Percentiles rank a stretch among this genome's conserved stretches.
Conservation (phyloP, 1,140 invertebrate species). For the Helicorthomorpha holstii region DNA sequence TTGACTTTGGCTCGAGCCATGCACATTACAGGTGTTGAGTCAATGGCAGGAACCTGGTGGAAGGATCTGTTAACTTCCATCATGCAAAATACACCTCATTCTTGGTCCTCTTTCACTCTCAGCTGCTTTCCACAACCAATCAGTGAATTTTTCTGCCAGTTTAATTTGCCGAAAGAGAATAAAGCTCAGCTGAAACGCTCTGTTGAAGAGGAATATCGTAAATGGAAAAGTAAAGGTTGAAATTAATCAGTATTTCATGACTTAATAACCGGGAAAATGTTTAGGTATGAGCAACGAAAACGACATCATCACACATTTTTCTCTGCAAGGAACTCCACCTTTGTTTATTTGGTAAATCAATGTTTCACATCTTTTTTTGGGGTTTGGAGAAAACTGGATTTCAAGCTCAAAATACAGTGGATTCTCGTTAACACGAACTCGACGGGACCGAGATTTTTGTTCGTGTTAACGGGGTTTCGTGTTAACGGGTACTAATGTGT, state of each 20-base stretch:
- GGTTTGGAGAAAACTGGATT: too few relatives aligned
- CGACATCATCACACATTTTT: constrained; percentile 89
- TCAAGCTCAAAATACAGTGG: too few relatives aligned
- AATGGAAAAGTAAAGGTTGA: constrained; percentile 53
- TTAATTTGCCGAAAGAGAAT: constrained; percentile 62
- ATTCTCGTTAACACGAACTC: too few relatives aligned
- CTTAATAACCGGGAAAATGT: too few relatives aligned
- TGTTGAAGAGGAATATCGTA: constrained; percentile 77
- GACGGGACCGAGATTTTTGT: too few relatives aligned
- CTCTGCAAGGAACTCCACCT: constrained; percentile 67
- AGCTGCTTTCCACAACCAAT: constrained; percentile 77
- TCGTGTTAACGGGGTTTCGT: too few relatives aligned
- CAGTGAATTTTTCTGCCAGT: constrained; percentile 61
- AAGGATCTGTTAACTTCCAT: constrained; percentile 76
- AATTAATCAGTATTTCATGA: constrained; percentile 2
- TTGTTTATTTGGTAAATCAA: constrained; percentile 50
- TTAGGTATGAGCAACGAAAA: constrained; percentile 82
- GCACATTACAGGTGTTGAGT: constrained; percentile 67
- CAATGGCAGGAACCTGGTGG: constrained; percentile 61
- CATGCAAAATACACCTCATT: constrained; percentile 84
- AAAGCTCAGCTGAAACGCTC: constrained; percentile 63
- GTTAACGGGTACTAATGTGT: too few relatives aligned
- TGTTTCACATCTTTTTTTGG: too few relatives aligned
- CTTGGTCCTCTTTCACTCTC: constrained; percentile 81
- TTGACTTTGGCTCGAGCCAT: constrained; percentile 83